Evolutionary conservation across 2,113 vertebrate genomes (phyloP).

Genomic region (Nesospiza acunhae): DNA sequence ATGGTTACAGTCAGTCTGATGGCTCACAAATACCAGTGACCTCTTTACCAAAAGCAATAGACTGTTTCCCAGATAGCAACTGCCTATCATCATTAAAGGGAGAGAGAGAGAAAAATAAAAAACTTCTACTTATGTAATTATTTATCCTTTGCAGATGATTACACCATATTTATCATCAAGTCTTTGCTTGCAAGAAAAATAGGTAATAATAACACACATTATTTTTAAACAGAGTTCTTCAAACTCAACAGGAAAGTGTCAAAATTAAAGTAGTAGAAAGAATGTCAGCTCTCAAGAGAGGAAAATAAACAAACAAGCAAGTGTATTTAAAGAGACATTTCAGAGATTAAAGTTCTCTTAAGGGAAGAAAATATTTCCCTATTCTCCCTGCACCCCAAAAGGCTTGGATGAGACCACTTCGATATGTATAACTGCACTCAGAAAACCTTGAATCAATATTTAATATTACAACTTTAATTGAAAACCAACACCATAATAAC

Average conservation of each 20-base stretch:
- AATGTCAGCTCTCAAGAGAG: background rate
- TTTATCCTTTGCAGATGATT: background rate
- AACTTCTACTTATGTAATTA: accelerated
- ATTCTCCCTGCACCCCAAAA: background rate
- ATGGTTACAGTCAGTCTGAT: background rate
- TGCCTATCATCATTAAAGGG: background rate
- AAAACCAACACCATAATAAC: constrained; percentile 23
- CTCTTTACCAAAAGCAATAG: background rate
- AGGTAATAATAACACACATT: background rate
- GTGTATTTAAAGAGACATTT: background rate
- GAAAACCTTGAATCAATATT: constrained; percentile 56
- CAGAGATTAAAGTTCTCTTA: background rate
- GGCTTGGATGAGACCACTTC: background rate
- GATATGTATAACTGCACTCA: background rate
- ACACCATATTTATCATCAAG: background rate
- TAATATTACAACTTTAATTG: constrained; percentile 43
- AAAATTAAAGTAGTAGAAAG: background rate
- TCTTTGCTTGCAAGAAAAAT: background rate
- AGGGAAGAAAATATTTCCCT: background rate
- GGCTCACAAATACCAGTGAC: background rate
- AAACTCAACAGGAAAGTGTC: background rate
- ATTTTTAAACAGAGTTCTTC: background rate
- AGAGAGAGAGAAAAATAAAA: background rate
- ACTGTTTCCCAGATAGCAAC: background rate
- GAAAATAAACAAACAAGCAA: background rate